These are phyloP conservation scores for Brachionus calyciflorus DNA, from an alignment of 1,140 invertebrate species.

Conservation along the genomic window DNA sequence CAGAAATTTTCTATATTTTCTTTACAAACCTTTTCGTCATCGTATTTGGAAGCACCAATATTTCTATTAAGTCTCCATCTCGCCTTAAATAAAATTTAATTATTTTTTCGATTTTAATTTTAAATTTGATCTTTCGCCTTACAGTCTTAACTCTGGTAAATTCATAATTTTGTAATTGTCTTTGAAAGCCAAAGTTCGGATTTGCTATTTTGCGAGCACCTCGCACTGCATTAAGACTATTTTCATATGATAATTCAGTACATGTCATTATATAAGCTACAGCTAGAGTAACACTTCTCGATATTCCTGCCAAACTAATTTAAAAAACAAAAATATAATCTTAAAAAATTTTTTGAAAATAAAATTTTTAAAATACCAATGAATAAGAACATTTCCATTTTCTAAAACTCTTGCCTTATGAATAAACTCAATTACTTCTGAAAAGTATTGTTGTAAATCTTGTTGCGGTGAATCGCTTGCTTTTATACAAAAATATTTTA, in stretches of 20 bases:
- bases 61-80: constrained; percentile 22
- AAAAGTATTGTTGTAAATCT: constrained; percentile 86
- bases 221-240: constrained; percentile 84
- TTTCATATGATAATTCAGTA: constrained; percentile 81
- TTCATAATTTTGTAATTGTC: constrained; percentile 87
- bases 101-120: no score
- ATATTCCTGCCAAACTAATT: constrained; percentile 89
- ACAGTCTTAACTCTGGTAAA: constrained; percentile 23
- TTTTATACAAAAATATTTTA: constrained; percentile 87
- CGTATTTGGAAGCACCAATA: constrained; percentile 38
- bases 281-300: constrained; percentile 86
- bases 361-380: constrained; percentile 75
- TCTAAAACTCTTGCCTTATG: constrained; percentile 75
- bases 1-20: constrained; percentile 34
- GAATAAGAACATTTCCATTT: constrained; percentile 86
- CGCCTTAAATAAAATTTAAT: neutral
- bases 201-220: constrained; percentile 84
- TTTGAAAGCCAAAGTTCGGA: constrained; percentile 90
- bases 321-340: neutral
- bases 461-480: constrained; percentile 88
- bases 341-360: neutral
- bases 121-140: neutral
- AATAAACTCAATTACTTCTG: constrained; percentile 90
- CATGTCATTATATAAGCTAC: constrained; percentile 92
- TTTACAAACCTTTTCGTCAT: constrained; percentile 41